Base-by-base conservation (phyloP, 1,140 invertebrate genomes). In the Bombus waltoni region DNA sequence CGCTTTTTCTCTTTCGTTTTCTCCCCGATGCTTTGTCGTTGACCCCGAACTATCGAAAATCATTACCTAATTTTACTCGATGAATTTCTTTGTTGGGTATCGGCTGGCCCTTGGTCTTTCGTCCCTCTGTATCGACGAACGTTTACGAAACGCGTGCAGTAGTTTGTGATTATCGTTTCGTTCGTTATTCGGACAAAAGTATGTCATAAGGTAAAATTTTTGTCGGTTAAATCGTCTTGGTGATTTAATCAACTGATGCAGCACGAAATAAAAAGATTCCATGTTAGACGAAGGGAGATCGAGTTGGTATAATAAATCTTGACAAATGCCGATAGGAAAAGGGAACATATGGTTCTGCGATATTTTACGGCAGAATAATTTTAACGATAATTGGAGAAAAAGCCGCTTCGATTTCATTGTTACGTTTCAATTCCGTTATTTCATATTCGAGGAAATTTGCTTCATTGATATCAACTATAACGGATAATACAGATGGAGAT, bases 11-110 rank as follows among this genome's bases (percentile, higher is more conserved):
- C 25, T 35, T n/a, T 22, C 10, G 28, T 15, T 40, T 1, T 65
- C 10, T 4, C 59, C 4, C 6, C 8, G 9, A n/a, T 35, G 15
- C 53, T 42, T 77, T 22, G 40, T 10, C 74, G 35, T 76, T 83
- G 42, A 42, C 74, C 18, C 47, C 18, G 47, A 32, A n/a, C 42
- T 13, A 68, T 76, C 42, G 81, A 76, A 76, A 68, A 76, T 57
- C 72, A 47, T 83, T 76, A 57, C 28, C 53, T 62, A 40, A 28
- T 73, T 73, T 81, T 73, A n/a, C 22, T 73, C 32, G 42, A 81
- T 32, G 68, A 57, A 32, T 62, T 59, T n/a, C 13, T 32, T 81
- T 72, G 53, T 42, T 42, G 11, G 11, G 22, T 38, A 81, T 42
- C 35, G 47, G n/a, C 38, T 72, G 22, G 1, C 22, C 38, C 42